Percentiles rank a stretch among this genome's conserved stretches.
Conservation (phyloP, 2,797 vertebrate genomes). For the Huso huso region DNA sequence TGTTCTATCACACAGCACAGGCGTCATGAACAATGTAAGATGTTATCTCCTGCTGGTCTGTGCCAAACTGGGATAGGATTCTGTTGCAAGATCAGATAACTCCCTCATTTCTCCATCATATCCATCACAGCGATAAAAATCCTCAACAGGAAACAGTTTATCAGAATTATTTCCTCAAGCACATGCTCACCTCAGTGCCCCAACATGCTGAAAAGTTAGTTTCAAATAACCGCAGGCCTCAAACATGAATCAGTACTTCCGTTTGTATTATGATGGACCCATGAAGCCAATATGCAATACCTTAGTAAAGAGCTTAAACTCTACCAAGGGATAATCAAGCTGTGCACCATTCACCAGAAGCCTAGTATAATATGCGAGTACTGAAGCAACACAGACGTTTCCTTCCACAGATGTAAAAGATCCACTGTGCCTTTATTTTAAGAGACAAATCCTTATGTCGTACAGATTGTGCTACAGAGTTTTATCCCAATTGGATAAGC, state of each 20-base stretch:
- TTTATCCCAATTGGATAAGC: too few species aligned
- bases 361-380: too few species aligned
- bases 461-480: too few species aligned
- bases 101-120: conserved; percentile 16
- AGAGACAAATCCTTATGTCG: too few species aligned
- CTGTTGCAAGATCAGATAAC: conserved; percentile 24
- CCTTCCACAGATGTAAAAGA: too few species aligned
- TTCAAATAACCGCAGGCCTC: conserved; percentile 5
- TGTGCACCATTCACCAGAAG: not conserved
- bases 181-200: conserved; percentile 10
- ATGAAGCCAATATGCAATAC: not conserved
- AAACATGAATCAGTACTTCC: not conserved
- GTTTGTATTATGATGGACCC: not conserved
- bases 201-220: conserved; percentile 13
- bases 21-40: not conserved
- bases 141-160: conserved; percentile 29
- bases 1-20: conserved; percentile 10
- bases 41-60: conserved; percentile 16
- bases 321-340: not conserved
- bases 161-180: conserved; percentile 9
- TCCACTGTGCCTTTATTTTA: too few species aligned
- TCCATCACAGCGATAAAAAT: conserved; percentile 21
- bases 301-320: not conserved
- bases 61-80: conserved; percentile 13
- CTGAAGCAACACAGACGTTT: too few species aligned